Evolutionary conservation across 53 echinoderm and acorn worm genomes (phyloP).

Genomic region (Hippasteria phrygiana): DNA sequence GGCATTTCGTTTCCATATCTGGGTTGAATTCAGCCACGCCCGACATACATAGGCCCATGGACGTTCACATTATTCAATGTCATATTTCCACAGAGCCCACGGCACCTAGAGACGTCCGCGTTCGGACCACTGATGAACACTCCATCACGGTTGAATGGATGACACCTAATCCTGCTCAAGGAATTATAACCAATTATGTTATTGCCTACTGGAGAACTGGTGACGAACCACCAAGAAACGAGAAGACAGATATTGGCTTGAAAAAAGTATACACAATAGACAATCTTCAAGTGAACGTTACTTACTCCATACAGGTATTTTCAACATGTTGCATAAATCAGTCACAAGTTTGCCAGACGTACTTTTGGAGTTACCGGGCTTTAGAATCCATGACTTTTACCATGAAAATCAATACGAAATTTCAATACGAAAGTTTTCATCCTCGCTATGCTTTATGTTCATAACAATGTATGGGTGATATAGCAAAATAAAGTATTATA

Average conservation of each 20-base stretch:
- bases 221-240: not conserved
- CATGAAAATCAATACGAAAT: too few relatives aligned
- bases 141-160: slow-evolving; percentile 66
- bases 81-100: slow-evolving; percentile 61
- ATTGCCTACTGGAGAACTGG: slow-evolving; percentile 26
- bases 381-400: too few relatives aligned
- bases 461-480: too few relatives aligned
- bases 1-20: too few relatives aligned
- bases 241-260: not conserved
- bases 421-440: too few relatives aligned
- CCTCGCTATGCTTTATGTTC: too few relatives aligned
- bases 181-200: slow-evolving; percentile 59
- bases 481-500: too few relatives aligned
- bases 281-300: not conserved
- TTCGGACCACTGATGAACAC: slow-evolving; percentile 6
- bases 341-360: too few relatives aligned
- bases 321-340: not conserved
- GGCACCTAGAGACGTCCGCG: not conserved
- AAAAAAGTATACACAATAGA: not conserved
- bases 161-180: slow-evolving; percentile 64
- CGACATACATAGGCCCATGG: too few relatives aligned
- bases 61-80: too few relatives aligned
- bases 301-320: slow-evolving; percentile 11
- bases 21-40: too few relatives aligned
- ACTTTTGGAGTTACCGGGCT: too few relatives aligned